A percentile compares a stretch with the other conserved stretches of the same genome.
phyloP scores from a whole-genome alignment of 2,888 invertebrate genomes.

The Cosmia pyralina region DNA sequence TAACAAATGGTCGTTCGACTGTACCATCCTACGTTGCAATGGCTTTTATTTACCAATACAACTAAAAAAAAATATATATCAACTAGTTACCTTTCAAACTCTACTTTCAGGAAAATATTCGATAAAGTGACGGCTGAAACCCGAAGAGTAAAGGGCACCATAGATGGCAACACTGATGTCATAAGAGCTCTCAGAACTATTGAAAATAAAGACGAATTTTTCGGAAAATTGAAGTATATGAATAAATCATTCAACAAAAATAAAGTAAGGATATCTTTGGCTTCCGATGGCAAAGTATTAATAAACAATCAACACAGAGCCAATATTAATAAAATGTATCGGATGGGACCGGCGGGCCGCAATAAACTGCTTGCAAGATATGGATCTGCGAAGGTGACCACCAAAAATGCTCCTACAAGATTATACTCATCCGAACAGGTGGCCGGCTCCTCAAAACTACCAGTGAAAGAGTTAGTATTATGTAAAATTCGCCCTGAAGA shows the following conservation, averaged over 20 bases:
- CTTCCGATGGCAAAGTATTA: conserved; percentile 65
- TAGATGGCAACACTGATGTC: conserved; percentile 78
- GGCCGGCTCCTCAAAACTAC: conserved; percentile 30
- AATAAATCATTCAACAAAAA: conserved; percentile 70
- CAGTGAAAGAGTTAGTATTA: conserved; percentile 24
- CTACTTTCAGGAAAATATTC: conserved; percentile 78
- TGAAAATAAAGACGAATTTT: conserved; percentile 69
- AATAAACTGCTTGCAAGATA: conserved; percentile 64
- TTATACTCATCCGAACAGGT: conserved; percentile 48
- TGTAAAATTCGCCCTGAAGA: conserved; percentile 50
- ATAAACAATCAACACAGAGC: conserved; percentile 65
- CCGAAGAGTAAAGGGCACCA: conserved; percentile 72
- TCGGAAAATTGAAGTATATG: conserved; percentile 65
- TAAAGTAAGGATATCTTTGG: conserved; percentile 67
- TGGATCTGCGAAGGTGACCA: conserved; percentile 64
- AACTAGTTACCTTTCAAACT: not conserved
- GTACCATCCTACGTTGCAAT: too few relatives aligned
- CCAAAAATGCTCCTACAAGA: conserved; percentile 67
- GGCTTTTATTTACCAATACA: too few relatives aligned
- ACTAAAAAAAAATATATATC: not conserved
- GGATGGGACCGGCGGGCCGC: conserved; percentile 62
- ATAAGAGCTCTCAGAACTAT: conserved; percentile 75
- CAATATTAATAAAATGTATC: conserved; percentile 58
- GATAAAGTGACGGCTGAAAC: conserved; percentile 81
- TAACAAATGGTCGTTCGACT: too few relatives aligned